Percentiles rank a stretch among this genome's conserved stretches.
Conservation (phyloP, 2,888 invertebrate species). For the Agriopis marginaria region DNA sequence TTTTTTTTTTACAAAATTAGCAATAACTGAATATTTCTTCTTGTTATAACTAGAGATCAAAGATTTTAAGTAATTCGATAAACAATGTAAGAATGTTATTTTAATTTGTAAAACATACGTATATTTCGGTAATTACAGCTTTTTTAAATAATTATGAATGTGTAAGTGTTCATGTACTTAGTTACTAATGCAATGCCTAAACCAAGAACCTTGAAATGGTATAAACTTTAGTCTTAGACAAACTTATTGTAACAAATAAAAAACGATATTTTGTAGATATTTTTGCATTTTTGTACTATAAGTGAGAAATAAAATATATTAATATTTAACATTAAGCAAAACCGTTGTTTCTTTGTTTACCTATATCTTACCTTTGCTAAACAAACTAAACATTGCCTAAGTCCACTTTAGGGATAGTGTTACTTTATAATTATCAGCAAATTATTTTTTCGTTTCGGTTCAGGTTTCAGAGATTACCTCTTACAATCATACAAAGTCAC, state of each 20-base stretch:
- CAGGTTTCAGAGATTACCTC: no score
- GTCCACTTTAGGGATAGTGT: no score
- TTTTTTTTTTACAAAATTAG: no score
- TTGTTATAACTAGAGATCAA: no score
- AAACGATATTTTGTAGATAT: slow-evolving; percentile 27
- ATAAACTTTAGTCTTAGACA: slow-evolving; percentile 13
- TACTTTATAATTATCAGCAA: no score
- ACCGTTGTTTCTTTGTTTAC: slow-evolving; percentile 5
- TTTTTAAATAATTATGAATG: slow-evolving; percentile 2
- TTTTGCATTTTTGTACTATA: slow-evolving; percentile 44
- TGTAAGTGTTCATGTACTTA: slow-evolving; percentile 1
- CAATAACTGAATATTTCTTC: no score
- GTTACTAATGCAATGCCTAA: slow-evolving; percentile 25
- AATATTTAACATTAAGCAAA: slow-evolving; percentile 3
- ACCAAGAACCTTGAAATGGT: slow-evolving; percentile 25
- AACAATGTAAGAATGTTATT: not conserved
- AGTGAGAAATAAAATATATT: slow-evolving; percentile 27
- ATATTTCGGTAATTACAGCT: not conserved
- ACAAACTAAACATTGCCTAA: no score
- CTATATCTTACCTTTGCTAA: not conserved
- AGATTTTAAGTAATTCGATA: no score
- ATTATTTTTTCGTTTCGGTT: no score
- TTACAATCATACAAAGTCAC: no score
- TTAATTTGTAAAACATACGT: not conserved
- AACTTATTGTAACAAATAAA: slow-evolving; percentile 2